Base-by-base conservation (phyloP, 2,113 vertebrate species). In the Catharus bicknelli region DNA sequence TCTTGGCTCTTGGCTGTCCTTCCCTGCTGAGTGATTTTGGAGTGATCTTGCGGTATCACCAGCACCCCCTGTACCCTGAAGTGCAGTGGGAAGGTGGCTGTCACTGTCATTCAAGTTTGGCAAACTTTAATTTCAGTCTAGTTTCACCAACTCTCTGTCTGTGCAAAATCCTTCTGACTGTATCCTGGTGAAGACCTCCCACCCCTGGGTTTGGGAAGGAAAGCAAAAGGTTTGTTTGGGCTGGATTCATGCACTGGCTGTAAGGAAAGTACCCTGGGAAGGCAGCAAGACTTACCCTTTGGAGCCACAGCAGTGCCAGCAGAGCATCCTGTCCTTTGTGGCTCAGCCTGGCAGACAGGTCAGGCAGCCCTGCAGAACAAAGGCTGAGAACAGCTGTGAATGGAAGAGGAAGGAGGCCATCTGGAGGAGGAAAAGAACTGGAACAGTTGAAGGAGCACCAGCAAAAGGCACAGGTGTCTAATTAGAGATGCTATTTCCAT, bases 381-480 rank as follows among this genome's bases (percentile, higher is more conserved):
- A 80, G 92, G 61, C 20, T 57, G 45, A 14, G 25, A 72, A 25
- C 86, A 94, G 78, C 78, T 94, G 87, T n/a, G 63, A 85, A 30
- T 48, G 59, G 51, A 92, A 92, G 91, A 55, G 93, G 64, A 93
- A 94, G 74, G 77, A 83, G 88, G 73, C 73, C 80, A 91, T 68
- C 83, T 95, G 93, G 86, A 88, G 88, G 74, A 93, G 69, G 76
- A 61, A 50, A 81, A 50, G 25, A 57, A 88, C 7, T 50, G 73
- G 62, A 66, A 74, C 59, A 69, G 55, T 38, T 83, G 76, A 62
- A 4, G 27, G 61, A 72, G 58, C 53, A 43, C 62, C 82, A 67
- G 36, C 63, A 85, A 54, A 84, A 77, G 38, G 59, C 55, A 50
- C 51, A 57, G 61, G 30, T 68, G 87, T 61, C 68, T 69, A 16